Base-by-base conservation (phyloP, 2,113 vertebrate species). In the Grammomys dolichurus region DNA sequence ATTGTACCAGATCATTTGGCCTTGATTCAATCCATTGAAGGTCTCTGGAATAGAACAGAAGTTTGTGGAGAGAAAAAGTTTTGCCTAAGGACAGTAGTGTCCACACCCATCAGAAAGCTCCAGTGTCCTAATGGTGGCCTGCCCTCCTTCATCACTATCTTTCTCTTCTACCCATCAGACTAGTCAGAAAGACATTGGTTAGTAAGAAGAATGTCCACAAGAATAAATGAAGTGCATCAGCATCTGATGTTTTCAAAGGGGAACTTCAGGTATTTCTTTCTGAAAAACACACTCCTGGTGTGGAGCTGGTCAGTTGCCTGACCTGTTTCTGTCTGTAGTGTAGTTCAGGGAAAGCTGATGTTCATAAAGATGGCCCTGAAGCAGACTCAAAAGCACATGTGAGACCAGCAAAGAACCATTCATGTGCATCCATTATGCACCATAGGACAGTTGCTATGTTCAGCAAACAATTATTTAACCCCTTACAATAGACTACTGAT, bases 391-490 rank as follows among this genome's bases (percentile, higher is more conserved):
- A 95, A 95, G 36, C 40, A 63, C 76, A 36, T 84, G 51, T 51
- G 36, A 92, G 86, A 76, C 72, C 56, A 82, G 31, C 10, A 12
- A 89, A 92, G 76, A 87, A 93, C 20, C 2, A 14, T 91, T 87
- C 73, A 73, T 43, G 6, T 24, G 20, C 11, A 24, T 76, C 81
- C 67, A 46, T 93, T 90, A 58, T 31, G 65, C 58, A 87, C 31
- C 28, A 6, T 13, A 33, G 24, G 13, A 6, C 56, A 91, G 73
- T 78, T 82, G 11, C 46, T 91, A 69, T 60, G 65, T 31, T 91
- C 69, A 75, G 78, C 43, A 92, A 90, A 93, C 46, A 95, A 65
- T 90, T 84, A 72, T 82, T 86, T 90, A 94, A 95, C 43, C 46
- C 20, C 12, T 93, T 89, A 58, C 6, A 76, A 80, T 28, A 67